Percentiles rank a stretch among this genome's conserved stretches.
Evolutionary conservation across 2,888 invertebrate species (phyloP).

Genomic region (Germaria angustata): DNA sequence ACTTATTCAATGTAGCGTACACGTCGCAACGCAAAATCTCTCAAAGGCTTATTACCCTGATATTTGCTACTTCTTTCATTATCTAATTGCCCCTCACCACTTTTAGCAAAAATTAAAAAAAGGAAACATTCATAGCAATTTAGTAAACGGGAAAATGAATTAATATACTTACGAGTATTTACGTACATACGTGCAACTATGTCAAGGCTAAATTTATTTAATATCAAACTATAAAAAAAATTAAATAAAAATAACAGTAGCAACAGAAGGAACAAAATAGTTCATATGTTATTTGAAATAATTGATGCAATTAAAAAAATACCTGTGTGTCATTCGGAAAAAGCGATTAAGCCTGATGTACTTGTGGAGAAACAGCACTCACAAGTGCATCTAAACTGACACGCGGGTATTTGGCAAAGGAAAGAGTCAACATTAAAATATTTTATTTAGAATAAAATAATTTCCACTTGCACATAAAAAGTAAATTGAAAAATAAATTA

Average conservation of each 20-base stretch:
- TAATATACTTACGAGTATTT: no score
- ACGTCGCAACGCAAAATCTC: not conserved
- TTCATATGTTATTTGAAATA: constrained; percentile 55
- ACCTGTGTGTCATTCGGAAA: constrained; percentile 43
- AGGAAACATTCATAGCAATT: not conserved
- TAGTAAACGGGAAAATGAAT: not conserved
- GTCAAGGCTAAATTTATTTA: constrained; percentile 53
- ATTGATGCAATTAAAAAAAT: constrained; percentile 61
- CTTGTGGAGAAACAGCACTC: not conserved
- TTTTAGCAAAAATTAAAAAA: not conserved
- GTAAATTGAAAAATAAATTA: constrained; percentile 9
- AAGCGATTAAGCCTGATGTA: constrained; percentile 22
- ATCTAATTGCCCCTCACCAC: not conserved
- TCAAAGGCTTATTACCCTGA: not conserved
- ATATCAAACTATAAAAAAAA: not conserved
- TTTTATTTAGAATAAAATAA: constrained; percentile 26
- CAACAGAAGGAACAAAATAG: constrained; percentile 37
- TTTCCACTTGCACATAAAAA: constrained; percentile 2
- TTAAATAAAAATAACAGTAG: constrained; percentile 3
- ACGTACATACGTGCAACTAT: constrained; percentile 42
- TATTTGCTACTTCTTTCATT: not conserved
- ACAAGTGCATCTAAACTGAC: not conserved
- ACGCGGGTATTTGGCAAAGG: constrained; percentile 13
- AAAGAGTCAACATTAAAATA: constrained; percentile 15
- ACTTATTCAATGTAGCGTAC: no score